These are phyloP conservation scores for Ageneiosus marmoratus DNA, from an alignment of 2,113 vertebrate species.

Conservation along the genomic window DNA sequence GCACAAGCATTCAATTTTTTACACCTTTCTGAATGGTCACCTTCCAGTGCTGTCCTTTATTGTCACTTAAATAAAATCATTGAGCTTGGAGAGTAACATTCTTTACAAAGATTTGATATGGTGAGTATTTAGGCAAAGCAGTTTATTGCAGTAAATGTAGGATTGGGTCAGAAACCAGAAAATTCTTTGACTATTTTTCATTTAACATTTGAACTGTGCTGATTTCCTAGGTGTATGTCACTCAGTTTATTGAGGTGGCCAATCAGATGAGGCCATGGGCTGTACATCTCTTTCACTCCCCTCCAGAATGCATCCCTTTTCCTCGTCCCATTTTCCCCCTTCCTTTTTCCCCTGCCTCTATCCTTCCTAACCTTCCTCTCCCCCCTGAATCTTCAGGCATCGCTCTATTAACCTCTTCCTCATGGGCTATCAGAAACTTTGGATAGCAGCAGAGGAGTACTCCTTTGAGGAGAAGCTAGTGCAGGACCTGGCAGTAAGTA, in stretches of 20 bases:
- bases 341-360: slow-evolving; percentile 61
- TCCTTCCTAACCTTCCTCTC: slow-evolving; percentile 73
- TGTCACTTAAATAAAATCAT: neutral
- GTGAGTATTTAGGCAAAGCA: slow-evolving; percentile 21
- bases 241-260: slow-evolving; percentile 76
- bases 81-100: neutral
- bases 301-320: slow-evolving; percentile 68
- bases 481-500: slow-evolving; percentile 99
- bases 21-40: slow-evolving; percentile 95
- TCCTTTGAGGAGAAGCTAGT: slow-evolving; percentile 99
- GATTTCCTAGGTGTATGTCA: slow-evolving; percentile 38
- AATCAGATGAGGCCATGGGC: slow-evolving; percentile 88
- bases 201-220: slow-evolving; percentile 32
- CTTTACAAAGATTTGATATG: slow-evolving; percentile 23
- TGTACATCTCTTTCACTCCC: slow-evolving; percentile 87
- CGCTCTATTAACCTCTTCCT: slow-evolving; percentile 99
- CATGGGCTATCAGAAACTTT: slow-evolving; percentile 98
- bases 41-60: slow-evolving; percentile 27
- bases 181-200: neutral
- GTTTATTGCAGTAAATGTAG: neutral
- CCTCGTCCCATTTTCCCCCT: slow-evolving; percentile 38
- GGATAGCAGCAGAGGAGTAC: slow-evolving; percentile 99
- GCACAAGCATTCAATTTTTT: slow-evolving; percentile 69
- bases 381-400: slow-evolving; percentile 92
- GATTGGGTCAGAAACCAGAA: neutral